Evolutionary conservation across 2,888 invertebrate genomes (phyloP).

Genomic region (Mesodorylaimus sp.): DNA sequence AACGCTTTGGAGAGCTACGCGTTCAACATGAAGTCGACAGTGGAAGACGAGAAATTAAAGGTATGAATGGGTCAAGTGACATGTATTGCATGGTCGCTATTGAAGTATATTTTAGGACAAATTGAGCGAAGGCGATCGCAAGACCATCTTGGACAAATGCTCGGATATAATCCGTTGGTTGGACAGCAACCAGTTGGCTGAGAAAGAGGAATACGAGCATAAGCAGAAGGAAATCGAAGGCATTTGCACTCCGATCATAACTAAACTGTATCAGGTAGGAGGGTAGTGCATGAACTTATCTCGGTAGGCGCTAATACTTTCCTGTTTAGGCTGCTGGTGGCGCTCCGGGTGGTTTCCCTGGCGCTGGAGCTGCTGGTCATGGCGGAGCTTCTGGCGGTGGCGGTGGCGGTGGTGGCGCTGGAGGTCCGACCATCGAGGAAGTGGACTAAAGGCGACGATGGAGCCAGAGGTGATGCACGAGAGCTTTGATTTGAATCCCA

Average conservation of each 20-base stretch:
- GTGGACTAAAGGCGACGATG: no score
- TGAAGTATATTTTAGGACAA: conserved; percentile 48
- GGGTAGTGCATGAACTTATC: no score
- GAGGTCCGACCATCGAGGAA: conserved; percentile 39
- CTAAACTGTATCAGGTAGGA: conserved; percentile 70
- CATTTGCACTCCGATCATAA: conserved; percentile 80
- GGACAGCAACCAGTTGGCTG: conserved; percentile 49
- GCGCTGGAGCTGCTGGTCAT: conserved; percentile 39
- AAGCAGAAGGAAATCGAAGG: conserved; percentile 77
- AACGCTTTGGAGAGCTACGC: conserved; percentile 69
- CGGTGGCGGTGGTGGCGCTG: conserved; percentile 22
- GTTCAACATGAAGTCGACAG: conserved; percentile 76
- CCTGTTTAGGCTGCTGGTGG: conserved; percentile 47
- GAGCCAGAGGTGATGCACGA: no score
- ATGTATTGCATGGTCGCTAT: neutral
- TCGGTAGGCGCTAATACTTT: no score
- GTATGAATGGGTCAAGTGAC: no score
- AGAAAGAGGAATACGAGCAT: conserved; percentile 80
- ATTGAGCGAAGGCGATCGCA: conserved; percentile 61
- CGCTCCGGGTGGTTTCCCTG: conserved; percentile 45
- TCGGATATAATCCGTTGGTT: conserved; percentile 62
- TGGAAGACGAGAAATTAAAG: conserved; percentile 69
- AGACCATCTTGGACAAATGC: conserved; percentile 61
- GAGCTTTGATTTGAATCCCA: no score
- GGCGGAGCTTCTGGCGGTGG: conserved; percentile 14